A percentile compares a stretch with the other conserved stretches of the same genome.
Evolutionary conservation across 2,888 invertebrate species (phyloP).

Genomic region (Patella pellucida): DNA sequence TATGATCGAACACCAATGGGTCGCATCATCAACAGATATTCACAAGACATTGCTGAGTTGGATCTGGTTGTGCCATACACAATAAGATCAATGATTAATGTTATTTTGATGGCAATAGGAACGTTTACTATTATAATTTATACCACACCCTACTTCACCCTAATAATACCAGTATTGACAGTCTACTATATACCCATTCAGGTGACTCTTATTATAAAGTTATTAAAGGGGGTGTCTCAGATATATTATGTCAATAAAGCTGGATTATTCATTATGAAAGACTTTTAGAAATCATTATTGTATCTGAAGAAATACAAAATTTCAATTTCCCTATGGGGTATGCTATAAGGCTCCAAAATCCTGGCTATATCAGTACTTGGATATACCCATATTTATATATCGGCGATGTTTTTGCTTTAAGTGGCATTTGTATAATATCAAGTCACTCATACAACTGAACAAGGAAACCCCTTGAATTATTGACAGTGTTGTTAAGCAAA

Average conservation of each 20-base stretch:
- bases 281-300: background rate
- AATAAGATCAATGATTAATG: slow-evolving; percentile 62
- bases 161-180: slow-evolving; percentile 48
- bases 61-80: slow-evolving; percentile 65
- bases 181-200: slow-evolving; percentile 56
- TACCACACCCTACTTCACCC: slow-evolving; percentile 48
- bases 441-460: too few species aligned
- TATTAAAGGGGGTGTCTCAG: background rate
- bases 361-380: too few species aligned
- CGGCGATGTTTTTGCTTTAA: too few species aligned
- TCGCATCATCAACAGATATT: slow-evolving; percentile 70
- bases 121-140: slow-evolving; percentile 50
- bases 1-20: slow-evolving; percentile 70
- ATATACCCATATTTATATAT: too few species aligned
- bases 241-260: too few species aligned
- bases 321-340: background rate
- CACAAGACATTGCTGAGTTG: slow-evolving; percentile 58
- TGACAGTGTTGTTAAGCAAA: too few species aligned
- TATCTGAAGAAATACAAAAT: slow-evolving; percentile 14
- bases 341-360: background rate
- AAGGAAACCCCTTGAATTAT: too few species aligned
- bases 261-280: too few species aligned
- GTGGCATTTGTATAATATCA: too few species aligned
- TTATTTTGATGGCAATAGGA: slow-evolving; percentile 41
- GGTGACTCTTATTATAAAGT: slow-evolving; percentile 46